Percentiles rank a stretch among this genome's conserved stretches.
phyloP scores from a whole-genome alignment of 2,113 vertebrate genomes.

The Gymnocephalus cernua region DNA sequence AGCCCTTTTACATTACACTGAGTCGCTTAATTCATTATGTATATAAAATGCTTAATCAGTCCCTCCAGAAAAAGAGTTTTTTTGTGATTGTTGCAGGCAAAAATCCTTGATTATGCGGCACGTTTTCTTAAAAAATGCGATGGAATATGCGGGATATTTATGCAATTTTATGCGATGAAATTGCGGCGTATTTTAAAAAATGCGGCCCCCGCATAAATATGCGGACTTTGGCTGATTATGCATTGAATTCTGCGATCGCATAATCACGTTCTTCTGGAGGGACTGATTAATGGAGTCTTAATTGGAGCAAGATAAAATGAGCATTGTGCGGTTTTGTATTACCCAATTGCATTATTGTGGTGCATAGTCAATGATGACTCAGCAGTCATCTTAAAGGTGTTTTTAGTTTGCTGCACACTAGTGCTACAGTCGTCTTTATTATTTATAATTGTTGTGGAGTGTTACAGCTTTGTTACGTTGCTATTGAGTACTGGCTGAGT shows the following conservation, averaged over 20 bases:
- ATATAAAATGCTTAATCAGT: not conserved
- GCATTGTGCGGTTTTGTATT: not conserved
- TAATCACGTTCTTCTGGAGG: too few species aligned
- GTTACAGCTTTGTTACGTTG: conserved; percentile 17
- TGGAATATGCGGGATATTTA: too few species aligned
- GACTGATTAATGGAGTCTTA: conserved; percentile 21
- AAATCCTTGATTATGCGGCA: too few species aligned
- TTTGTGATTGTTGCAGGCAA: too few species aligned
- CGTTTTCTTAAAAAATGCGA: too few species aligned
- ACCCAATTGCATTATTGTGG: not conserved
- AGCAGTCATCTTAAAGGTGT: conserved; percentile 14
- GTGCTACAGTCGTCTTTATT: conserved; percentile 6
- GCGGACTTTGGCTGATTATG: too few species aligned
- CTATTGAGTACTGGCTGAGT: conserved; percentile 14
- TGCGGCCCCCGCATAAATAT: too few species aligned
- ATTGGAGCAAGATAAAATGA: not conserved
- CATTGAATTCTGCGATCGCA: too few species aligned
- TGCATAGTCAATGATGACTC: conserved; percentile 16
- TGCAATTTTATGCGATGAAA: too few species aligned
- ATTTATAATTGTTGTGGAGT: conserved; percentile 11
- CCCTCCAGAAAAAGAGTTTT: too few species aligned
- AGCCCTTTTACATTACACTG: not conserved
- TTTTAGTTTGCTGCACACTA: conserved; percentile 17
- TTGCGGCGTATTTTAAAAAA: too few species aligned
- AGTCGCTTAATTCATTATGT: not conserved